A percentile compares a stretch with the other conserved stretches of the same genome.
phyloP scores from a whole-genome alignment of 2,113 vertebrate genomes.

The Scomber scombrus region DNA sequence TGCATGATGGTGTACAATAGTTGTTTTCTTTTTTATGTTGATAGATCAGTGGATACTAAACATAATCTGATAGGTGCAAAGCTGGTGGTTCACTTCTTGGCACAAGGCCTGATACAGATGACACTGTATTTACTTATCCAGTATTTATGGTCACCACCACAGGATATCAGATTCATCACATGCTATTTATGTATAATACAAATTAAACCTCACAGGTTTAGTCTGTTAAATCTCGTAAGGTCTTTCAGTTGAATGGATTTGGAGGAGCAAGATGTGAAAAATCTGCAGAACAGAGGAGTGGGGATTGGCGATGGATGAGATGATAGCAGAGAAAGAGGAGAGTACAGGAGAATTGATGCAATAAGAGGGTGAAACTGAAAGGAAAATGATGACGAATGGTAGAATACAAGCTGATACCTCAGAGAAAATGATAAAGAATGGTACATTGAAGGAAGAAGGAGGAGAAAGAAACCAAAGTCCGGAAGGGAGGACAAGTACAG shows the following conservation, averaged over 20 bases:
- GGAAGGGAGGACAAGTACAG: slow-evolving; percentile 61
- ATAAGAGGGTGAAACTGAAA: slow-evolving; percentile 29
- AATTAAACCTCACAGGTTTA: not conserved
- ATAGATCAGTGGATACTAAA: slow-evolving; percentile 2
- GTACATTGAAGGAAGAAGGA: slow-evolving; percentile 15
- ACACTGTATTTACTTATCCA: slow-evolving; percentile 13
- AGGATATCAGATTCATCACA: not conserved
- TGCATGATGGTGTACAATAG: not conserved
- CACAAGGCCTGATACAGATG: slow-evolving; percentile 35
- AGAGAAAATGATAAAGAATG: slow-evolving; percentile 64
- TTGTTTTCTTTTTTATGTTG: slow-evolving; percentile 27
- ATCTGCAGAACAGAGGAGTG: not conserved
- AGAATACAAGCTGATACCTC: slow-evolving; percentile 45
- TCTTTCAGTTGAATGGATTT: slow-evolving; percentile 1
- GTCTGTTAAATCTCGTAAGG: not conserved
- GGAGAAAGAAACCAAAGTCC: slow-evolving; percentile 47
- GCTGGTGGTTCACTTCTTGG: slow-evolving; percentile 33
- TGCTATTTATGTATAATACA: not conserved
- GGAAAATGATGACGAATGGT: slow-evolving; percentile 58
- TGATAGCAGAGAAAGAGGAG: not conserved
- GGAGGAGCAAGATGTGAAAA: slow-evolving; percentile 1
- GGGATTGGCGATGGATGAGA: not conserved
- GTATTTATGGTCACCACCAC: slow-evolving; percentile 1
- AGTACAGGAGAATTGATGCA: slow-evolving; percentile 10
- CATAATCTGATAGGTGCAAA: slow-evolving; percentile 50